Conservation (phyloP, 2,113 vertebrate genomes). For the Macrotis lagotis region DNA sequence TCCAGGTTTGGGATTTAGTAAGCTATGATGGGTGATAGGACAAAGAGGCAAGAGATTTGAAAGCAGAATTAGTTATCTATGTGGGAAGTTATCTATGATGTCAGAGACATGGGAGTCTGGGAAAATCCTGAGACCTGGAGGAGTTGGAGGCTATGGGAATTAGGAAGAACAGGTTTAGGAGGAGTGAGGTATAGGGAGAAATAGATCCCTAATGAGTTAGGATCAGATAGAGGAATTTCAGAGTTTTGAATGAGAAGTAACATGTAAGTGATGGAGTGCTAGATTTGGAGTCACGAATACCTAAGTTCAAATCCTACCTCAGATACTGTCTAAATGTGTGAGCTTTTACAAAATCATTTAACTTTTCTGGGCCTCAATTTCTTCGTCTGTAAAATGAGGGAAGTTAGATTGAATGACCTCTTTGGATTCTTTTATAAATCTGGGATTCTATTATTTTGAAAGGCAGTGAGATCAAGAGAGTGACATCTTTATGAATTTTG, state of each 20-base stretch:
- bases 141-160: background rate
- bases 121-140: too few relatives aligned
- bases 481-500: background rate
- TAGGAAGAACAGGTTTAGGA: background rate
- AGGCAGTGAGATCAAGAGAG: background rate
- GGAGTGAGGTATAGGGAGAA: background rate
- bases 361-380: background rate
- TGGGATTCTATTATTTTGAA: background rate
- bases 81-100: too few relatives aligned
- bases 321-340: background rate
- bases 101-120: too few relatives aligned
- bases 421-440: background rate
- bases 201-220: background rate
- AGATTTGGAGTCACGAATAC: background rate
- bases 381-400: background rate
- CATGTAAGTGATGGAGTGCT: background rate
- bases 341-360: background rate
- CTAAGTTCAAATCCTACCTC: background rate
- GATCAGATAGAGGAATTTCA: background rate
- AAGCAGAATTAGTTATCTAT: background rate
- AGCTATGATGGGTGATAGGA: background rate
- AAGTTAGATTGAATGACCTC: background rate
- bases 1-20: background rate
- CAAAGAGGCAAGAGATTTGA: background rate
- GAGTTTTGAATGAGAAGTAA: background rate